These are phyloP conservation scores for Scaptomyza reducta DNA, from an alignment of 2,888 invertebrate genomes.

Conservation along the genomic window DNA sequence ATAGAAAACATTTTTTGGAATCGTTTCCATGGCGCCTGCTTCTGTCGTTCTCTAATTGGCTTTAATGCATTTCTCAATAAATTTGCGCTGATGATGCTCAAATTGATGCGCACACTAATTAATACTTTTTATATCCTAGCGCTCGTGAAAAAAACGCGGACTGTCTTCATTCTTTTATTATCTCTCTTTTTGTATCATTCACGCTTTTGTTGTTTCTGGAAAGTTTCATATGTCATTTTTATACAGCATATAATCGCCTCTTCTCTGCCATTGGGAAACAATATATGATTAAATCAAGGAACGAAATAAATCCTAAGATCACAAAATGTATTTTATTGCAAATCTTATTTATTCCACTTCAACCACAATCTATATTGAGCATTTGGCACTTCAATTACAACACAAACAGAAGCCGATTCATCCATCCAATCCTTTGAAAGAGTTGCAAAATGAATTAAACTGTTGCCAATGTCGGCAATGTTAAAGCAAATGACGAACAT, in stretches of 20 bases:
- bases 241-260: background rate
- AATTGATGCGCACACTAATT: slow-evolving; percentile 64
- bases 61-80: slow-evolving; percentile 77
- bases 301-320: no score
- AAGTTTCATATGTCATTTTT: background rate
- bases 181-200: background rate
- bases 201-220: slow-evolving; percentile 23
- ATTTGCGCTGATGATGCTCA: slow-evolving; percentile 68
- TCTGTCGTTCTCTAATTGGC: slow-evolving; percentile 61
- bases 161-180: slow-evolving; percentile 7
- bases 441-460: slow-evolving; percentile 63
- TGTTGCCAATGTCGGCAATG: slow-evolving; percentile 46
- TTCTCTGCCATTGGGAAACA: background rate
- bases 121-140: slow-evolving; percentile 60
- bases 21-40: slow-evolving; percentile 40
- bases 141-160: slow-evolving; percentile 10
- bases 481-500: slow-evolving; percentile 19
- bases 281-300: background rate
- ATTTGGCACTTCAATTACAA: slow-evolving; percentile 21
- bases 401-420: slow-evolving; percentile 33
- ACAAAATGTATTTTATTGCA: background rate
- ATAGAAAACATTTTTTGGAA: slow-evolving; percentile 13
- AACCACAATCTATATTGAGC: background rate
- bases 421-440: slow-evolving; percentile 38
- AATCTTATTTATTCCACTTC: background rate